Evolutionary conservation across 2,888 invertebrate genomes (phyloP).

Genomic region (Halictus ligatus): DNA sequence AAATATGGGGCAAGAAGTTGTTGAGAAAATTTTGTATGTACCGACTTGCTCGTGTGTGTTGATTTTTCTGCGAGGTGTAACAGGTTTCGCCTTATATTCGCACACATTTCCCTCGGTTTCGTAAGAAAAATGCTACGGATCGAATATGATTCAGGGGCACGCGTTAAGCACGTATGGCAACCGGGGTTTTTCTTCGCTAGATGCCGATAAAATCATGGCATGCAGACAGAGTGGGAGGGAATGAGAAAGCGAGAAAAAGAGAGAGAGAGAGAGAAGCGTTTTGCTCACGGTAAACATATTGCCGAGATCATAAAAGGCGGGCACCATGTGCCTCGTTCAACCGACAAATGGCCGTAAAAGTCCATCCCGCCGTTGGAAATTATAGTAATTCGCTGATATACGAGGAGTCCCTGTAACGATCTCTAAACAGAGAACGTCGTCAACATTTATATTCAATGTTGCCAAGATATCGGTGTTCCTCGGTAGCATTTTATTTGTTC

Average conservation of each 20-base stretch:
- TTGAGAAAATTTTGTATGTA: too few relatives aligned
- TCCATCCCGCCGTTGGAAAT: constrained; percentile 63
- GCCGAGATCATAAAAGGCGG: constrained; percentile 54
- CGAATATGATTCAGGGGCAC: constrained; percentile 4
- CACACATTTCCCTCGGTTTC: too few relatives aligned
- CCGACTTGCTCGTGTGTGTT: too few relatives aligned
- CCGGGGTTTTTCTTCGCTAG: constrained; percentile 12
- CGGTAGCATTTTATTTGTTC: too few relatives aligned
- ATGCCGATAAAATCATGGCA: constrained; percentile 30
- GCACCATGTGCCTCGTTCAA: constrained; percentile 53
- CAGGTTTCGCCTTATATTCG: background rate
- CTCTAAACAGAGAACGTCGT: constrained; percentile 56
- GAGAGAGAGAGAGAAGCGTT: constrained; percentile 32
- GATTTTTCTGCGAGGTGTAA: too few relatives aligned
- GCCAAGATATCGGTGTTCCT: constrained; percentile 14
- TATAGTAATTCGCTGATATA: constrained; percentile 69
- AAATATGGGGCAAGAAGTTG: too few relatives aligned
- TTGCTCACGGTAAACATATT: constrained; percentile 48
- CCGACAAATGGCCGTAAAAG: constrained; percentile 65
- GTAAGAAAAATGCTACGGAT: background rate
- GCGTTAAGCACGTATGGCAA: too few relatives aligned
- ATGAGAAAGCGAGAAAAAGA: background rate
- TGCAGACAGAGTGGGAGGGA: background rate
- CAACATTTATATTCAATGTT: constrained; percentile 45
- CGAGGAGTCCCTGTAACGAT: constrained; percentile 65